Evolutionary conservation across 2,113 vertebrate species (phyloP), one percentile per base, ranked within the genome.

Genomic region (Pao palembangensis): DNA sequence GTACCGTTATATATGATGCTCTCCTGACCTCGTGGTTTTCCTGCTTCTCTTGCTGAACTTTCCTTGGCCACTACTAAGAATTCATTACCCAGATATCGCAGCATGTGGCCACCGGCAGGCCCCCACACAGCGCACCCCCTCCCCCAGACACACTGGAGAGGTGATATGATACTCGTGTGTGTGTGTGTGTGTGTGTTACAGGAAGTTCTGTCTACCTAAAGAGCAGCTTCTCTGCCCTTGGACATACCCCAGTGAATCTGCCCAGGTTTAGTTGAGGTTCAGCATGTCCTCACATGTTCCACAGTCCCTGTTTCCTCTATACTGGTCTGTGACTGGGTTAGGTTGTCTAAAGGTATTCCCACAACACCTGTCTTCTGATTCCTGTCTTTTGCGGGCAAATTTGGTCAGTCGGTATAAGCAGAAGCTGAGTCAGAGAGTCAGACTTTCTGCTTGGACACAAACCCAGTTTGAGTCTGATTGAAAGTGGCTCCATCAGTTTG

Each of bases 61-160:
- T 67, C 28, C 23, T 65, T 67, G 64, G 21, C 70, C 64, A 58
- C 57, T 52, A 51, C 50, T 63, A 69, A 69, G 65, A 78, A 78
- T 76, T 74, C 76, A 82, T 79, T 46, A 76, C 76, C 68, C 69
- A 75, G 84, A 85, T 83, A 78, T 72, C 81, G 54, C 84, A 83
- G 78, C 79, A 72, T 80, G 86, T 11, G 71, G 75, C 67, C 69
- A 53, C 52, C 8, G 52, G 61, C 69, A 65, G 58, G 42, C 42
- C 59, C 63, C 44, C 70, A 28, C 14, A 10, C 43, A 19, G 7
- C 55, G 46, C 14, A 10, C 43, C 25, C 11, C 55, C 48, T 10
- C 44, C 16, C 1, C 1, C 12, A 15, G 4, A 34, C 47, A 61
- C 56, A 38, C 34, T 11, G 71, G 52, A 23, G 56, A 6, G 53